These are phyloP conservation scores for Hesperophylax magnus DNA, from an alignment of 1,140 invertebrate genomes.

Conservation along the genomic window DNA sequence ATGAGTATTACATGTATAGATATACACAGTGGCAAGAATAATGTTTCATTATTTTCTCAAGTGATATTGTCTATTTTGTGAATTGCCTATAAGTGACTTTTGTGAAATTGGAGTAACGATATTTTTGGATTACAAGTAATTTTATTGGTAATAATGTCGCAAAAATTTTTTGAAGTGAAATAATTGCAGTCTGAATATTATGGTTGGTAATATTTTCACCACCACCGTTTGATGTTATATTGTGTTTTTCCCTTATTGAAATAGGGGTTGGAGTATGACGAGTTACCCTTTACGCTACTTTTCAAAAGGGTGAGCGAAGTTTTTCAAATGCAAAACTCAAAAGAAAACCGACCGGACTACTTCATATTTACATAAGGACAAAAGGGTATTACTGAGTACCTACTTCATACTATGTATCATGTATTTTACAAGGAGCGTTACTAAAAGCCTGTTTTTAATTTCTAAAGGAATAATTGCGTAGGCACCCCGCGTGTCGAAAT, in stretches of 20 bases:
- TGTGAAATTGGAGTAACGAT: too few relatives aligned
- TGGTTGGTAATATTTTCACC: conserved; percentile 16
- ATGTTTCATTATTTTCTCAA: too few relatives aligned
- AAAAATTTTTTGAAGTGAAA: neutral
- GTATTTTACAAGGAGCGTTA: conserved; percentile 8
- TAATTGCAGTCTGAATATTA: neutral
- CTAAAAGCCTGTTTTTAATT: conserved; percentile 26
- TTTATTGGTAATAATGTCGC: neutral
- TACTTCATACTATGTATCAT: conserved; percentile 14
- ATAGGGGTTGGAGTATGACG: conserved; percentile 50
- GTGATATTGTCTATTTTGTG: too few relatives aligned
- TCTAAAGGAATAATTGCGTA: conserved; percentile 22
- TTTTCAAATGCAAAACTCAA: conserved; percentile 43
- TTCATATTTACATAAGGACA: conserved; percentile 46
- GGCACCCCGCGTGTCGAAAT: neutral
- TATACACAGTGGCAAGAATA: too few relatives aligned
- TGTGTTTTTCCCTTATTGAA: conserved; percentile 19
- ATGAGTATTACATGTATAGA: too few relatives aligned
- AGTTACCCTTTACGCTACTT: conserved; percentile 50
- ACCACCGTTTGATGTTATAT: conserved; percentile 9
- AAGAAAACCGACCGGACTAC: conserved; percentile 36
- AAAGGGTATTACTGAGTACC: conserved; percentile 1
- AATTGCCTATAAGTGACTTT: too few relatives aligned
- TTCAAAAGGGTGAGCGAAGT: conserved; percentile 52
- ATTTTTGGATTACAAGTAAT: too few relatives aligned